These are phyloP conservation scores for Lethrus apterus DNA, from an alignment of 1,140 invertebrate genomes.

Conservation along the genomic window DNA sequence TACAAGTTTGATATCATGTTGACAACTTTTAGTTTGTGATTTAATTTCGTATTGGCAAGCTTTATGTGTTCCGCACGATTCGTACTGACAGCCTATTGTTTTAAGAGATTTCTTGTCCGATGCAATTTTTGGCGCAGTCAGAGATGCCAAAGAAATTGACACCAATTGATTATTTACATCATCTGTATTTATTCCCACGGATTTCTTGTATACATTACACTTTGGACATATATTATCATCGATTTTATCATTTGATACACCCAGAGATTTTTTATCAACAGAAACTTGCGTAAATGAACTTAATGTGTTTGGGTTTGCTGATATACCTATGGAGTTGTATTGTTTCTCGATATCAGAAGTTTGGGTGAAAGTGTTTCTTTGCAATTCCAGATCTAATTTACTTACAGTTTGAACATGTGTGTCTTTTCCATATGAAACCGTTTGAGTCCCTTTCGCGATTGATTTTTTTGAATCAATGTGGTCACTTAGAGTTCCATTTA, in stretches of 20 bases:
- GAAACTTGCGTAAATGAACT: conserved; percentile 40
- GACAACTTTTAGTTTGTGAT: conserved; percentile 34
- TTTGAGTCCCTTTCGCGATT: conserved; percentile 34
- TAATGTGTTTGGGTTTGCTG: conserved; percentile 37
- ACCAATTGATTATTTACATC: conserved; percentile 24
- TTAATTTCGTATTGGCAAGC: conserved; percentile 29
- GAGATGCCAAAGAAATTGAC: conserved; percentile 31
- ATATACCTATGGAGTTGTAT: conserved; percentile 38
- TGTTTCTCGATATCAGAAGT: conserved; percentile 20
- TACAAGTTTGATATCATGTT: conserved; percentile 33
- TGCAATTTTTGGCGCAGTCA: conserved; percentile 33
- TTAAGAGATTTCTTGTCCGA: conserved; percentile 33
- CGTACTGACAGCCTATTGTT: conserved; percentile 29
- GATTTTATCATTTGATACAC: conserved; percentile 43
- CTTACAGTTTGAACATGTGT: conserved; percentile 23
- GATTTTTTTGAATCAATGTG: conserved; percentile 19
- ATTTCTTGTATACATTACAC: conserved; percentile 43
- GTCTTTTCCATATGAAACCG: conserved; percentile 15
- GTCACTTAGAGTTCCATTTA: conserved; percentile 9
- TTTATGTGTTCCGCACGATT: conserved; percentile 14
- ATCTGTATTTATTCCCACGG: conserved; percentile 42
- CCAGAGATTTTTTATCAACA: conserved; percentile 41
- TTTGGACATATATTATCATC: conserved; percentile 45
- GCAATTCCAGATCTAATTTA: no score
- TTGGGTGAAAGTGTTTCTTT: conserved; percentile 23